Base-by-base conservation (phyloP, 92 coral and sea anemone genomes). In the Actinostola sp. region DNA sequence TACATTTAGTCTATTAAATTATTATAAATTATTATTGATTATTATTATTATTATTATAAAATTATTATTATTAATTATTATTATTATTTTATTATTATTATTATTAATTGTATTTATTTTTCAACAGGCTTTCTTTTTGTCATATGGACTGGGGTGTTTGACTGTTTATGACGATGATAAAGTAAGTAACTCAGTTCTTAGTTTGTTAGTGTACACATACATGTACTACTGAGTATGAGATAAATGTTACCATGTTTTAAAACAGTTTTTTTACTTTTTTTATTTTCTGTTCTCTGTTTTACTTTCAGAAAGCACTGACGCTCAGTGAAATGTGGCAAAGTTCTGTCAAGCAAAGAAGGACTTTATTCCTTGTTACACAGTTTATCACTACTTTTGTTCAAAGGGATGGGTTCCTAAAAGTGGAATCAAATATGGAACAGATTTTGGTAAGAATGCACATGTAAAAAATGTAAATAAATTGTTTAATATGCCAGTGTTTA, bases 361-460 rank as follows among this genome's bases (percentile, higher is more conserved):
- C 26, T 94, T 94, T 63, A 63, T 94, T 29, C 85, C 92, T 73
- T 91, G 73, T 55, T 94, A 94, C 52, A 53, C 83, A 11, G 91
- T 90, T 25, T 94, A 94, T 74, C 98, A 94, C 70, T 94, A 94
- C 83, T 88, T 88, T 59, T 79, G 98, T 36, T 89, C 97, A 0
- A 94, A 91, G 65, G 98, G 98, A 6, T 94, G 98, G 98, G 90
- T 94, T 28, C 98, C 97, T 9, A 92, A 91, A 68, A 71, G 71
- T 69, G 98, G 98, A 28, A 89, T 94, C 45, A 94, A 94, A 64
- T 94, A 91, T 75, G 98, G 97, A 35, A 75, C 98, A 29, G 98
- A 94, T 52, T 77, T 88, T 66, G 98, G 98, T 94, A 83, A 85
- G 92, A 5, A n/a, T n/a, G n/a, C n/a, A n/a, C n/a, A n/a, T n/a